Evolutionary conservation across 2,888 invertebrate species (phyloP).

Genomic region (Hyppa rectilinea): DNA sequence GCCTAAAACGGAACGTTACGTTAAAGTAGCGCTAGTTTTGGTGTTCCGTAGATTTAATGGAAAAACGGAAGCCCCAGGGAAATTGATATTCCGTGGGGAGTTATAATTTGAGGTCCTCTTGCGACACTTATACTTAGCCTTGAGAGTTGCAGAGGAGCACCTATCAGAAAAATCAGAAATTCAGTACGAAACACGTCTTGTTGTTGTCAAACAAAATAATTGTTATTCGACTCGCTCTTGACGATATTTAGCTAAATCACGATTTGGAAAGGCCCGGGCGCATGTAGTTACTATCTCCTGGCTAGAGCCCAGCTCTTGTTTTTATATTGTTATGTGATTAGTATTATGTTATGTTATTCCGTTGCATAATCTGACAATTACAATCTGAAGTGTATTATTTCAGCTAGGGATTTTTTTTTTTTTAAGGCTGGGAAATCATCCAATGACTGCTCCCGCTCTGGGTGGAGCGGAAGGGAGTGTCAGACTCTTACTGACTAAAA

Average conservation of each 20-base stretch:
- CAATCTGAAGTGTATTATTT: slow-evolving; percentile 16
- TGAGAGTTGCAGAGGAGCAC: too few relatives aligned
- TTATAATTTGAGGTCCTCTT: too few relatives aligned
- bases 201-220: too few relatives aligned
- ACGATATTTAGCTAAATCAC: background rate
- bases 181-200: too few relatives aligned
- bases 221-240: background rate
- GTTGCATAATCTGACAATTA: background rate
- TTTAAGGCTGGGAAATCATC: too few relatives aligned
- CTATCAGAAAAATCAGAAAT: too few relatives aligned
- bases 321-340: slow-evolving; percentile 7
- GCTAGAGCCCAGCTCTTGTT: background rate
- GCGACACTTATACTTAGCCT: too few relatives aligned
- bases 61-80: background rate
- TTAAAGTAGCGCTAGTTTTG: slow-evolving; percentile 26
- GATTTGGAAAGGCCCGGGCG: background rate
- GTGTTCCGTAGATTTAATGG: slow-evolving; percentile 9
- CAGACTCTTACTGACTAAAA: too few relatives aligned
- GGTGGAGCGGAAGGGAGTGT: too few relatives aligned
- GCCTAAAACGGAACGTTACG: slow-evolving; percentile 36
- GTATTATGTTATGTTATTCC: slow-evolving; percentile 1
- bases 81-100: background rate
- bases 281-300: background rate
- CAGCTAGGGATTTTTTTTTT: too few relatives aligned
- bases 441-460: too few relatives aligned